Conservation (phyloP, 1,140 invertebrate species). For the Orchestia grillus region DNA sequence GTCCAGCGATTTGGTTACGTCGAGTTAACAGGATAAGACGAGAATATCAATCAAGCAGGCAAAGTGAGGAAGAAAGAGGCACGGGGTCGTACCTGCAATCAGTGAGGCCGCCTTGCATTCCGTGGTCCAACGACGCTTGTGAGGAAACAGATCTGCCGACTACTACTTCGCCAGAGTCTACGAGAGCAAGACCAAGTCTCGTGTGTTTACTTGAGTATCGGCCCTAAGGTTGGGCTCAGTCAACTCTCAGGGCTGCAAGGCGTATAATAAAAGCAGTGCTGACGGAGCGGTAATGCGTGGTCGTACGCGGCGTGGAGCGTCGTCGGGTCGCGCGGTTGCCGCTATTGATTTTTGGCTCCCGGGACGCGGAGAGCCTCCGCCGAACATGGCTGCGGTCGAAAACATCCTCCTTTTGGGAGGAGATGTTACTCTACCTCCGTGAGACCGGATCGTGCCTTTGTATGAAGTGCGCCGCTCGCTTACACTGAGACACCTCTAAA, state of each 20-base stretch:
- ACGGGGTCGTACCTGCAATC: not conserved
- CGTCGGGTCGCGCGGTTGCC: not conserved
- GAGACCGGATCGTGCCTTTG: not conserved
- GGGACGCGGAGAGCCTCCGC: not conserved
- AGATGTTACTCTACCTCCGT: not conserved
- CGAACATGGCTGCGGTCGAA: constrained; percentile 4
- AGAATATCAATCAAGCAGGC: not conserved
- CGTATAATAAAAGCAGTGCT: constrained; percentile 28
- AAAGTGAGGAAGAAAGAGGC: not conserved
- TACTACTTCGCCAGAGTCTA: not conserved
- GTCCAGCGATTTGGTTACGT: not conserved
- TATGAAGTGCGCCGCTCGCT: not conserved
- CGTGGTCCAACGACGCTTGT: not conserved
- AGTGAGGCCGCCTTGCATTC: no score
- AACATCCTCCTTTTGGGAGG: not conserved
- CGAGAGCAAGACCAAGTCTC: not conserved
- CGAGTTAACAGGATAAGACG: not conserved
- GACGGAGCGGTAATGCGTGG: not conserved
- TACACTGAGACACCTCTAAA: not conserved
- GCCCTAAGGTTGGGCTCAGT: not conserved
- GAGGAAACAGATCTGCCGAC: not conserved
- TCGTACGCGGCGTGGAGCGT: not conserved
- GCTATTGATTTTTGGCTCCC: constrained; percentile 25
- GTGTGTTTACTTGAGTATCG: not conserved
- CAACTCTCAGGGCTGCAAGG: not conserved